Conservation (phyloP, 2,888 invertebrate species). For the Ypsolopha scabrella region DNA sequence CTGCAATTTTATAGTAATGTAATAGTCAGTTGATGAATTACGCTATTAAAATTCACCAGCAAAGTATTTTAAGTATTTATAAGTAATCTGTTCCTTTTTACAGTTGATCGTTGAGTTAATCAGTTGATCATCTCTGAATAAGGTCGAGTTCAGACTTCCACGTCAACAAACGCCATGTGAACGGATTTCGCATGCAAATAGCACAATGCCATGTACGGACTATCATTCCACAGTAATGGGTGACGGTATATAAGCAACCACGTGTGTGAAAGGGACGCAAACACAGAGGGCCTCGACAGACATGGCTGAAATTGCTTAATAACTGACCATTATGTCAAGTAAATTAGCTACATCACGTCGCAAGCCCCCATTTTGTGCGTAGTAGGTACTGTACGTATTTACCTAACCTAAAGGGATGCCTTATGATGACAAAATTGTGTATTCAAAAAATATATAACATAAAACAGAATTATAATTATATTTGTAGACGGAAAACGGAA, state of each 20-base stretch:
- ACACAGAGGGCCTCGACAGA: constrained; percentile 28
- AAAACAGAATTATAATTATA: too few species aligned
- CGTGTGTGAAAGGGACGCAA: neutral
- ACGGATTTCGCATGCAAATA: constrained; percentile 22
- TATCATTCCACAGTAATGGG: constrained; percentile 15
- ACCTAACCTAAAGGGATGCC: too few species aligned
- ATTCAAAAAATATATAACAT: too few species aligned
- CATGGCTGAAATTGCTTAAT: constrained; percentile 57
- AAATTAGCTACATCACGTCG: constrained; percentile 44
- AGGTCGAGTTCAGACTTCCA: constrained; percentile 9
- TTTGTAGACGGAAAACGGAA: too few species aligned
- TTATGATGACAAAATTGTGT: too few species aligned
- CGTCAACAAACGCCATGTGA: constrained; percentile 1
- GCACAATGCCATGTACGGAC: constrained; percentile 19
- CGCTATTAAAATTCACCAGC: too few species aligned
- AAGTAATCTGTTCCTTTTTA: too few species aligned
- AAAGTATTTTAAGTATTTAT: too few species aligned
- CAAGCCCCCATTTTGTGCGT: constrained; percentile 18
- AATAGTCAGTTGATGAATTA: too few species aligned
- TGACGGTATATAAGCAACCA: neutral
- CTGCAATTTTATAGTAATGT: too few species aligned
- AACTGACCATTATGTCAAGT: constrained; percentile 49
- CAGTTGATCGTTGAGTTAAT: too few species aligned
- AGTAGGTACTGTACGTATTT: too few species aligned
- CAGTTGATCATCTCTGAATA: constrained; percentile 2